Evolutionary conservation across 2,797 vertebrate species (phyloP), one percentile per base, ranked within the genome.

Genomic region (Megalops cyprinoides): DNA sequence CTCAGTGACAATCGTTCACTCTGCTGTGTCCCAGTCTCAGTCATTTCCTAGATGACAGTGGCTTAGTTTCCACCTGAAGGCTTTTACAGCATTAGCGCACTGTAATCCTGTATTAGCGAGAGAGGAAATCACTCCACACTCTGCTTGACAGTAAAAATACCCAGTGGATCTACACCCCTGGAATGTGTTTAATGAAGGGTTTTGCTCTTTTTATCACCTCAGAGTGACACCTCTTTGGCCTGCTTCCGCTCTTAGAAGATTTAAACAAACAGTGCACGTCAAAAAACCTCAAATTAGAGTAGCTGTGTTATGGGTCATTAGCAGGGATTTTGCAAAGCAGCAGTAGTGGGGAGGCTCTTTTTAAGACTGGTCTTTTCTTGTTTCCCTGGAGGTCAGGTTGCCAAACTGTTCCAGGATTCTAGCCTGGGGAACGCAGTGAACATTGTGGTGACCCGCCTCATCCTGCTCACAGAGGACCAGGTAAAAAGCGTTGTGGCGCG

Each of bases 371-470:
- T 96, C 94, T 97, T 98, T 97, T 97, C 95, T 99, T 99, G 96
- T 98, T 99, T 99, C 96, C 96, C 96, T 99, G 98, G 98, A 99
- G 98, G 98, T 98, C 98, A 99, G 98, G 98, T 99, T 99, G 97
- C 98, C 97, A 99, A 98, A 99, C 98, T 99, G 96, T 99, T 99
- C 96, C 98, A 99, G 95, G 98, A 99, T 96, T 99, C 98, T 82
- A 99, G 98, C 95, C 97, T 99, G 96, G 98, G 98, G 93, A 99
- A 96, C 90, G 96, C 96, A 95, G 95, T 99, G 90, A 97, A 98
- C 90, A 97, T 99, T 65, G 95, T 99, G 65, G 98, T 99, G 83
- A 99, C 98, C 0, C 94, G 98, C 31, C 96, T 99, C 85, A 97
- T 99, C 87, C 94, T 99, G 83, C 96, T 99, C 73, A 99, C 98